Conservation (phyloP, 64 coral and sea anemone species). For the Dendronephthya gigantea region DNA sequence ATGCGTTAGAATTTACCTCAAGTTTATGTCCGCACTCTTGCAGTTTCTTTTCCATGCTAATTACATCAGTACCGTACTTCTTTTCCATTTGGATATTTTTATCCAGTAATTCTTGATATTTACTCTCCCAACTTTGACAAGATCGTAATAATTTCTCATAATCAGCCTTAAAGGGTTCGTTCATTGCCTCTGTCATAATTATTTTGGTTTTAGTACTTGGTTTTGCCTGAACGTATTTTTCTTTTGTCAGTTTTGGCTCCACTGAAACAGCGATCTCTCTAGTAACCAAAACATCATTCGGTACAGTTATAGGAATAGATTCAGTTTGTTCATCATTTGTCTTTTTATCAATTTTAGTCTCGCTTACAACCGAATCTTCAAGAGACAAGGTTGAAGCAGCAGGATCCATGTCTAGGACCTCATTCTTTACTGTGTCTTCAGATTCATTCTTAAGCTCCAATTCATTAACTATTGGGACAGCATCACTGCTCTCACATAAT, state of each 20-base stretch:
- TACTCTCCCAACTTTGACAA: not conserved
- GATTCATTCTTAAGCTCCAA: not conserved
- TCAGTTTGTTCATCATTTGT: not conserved
- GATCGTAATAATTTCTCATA: slow-evolving; percentile 1
- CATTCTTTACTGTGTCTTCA: not conserved
- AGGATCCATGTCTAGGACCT: not conserved
- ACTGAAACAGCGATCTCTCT: not conserved
- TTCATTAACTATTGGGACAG: not conserved
- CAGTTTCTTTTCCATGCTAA: not conserved
- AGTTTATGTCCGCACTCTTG: not conserved
- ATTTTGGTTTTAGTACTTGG: not conserved
- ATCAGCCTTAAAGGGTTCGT: not conserved
- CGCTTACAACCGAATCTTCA: not conserved
- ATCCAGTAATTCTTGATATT: not conserved
- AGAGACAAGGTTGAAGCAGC: not conserved
- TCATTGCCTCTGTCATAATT: not conserved
- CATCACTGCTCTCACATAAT: not conserved
- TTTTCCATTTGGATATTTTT: not conserved
- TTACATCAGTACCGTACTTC: not conserved
- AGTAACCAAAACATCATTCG: not conserved
- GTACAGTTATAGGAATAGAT: not conserved
- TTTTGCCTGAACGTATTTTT: not conserved
- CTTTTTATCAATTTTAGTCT: not conserved
- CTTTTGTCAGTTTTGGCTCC: not conserved
- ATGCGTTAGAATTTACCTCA: not conserved